Conservation (phyloP, 1,140 invertebrate genomes). For the Neuroterus valhalla region DNA sequence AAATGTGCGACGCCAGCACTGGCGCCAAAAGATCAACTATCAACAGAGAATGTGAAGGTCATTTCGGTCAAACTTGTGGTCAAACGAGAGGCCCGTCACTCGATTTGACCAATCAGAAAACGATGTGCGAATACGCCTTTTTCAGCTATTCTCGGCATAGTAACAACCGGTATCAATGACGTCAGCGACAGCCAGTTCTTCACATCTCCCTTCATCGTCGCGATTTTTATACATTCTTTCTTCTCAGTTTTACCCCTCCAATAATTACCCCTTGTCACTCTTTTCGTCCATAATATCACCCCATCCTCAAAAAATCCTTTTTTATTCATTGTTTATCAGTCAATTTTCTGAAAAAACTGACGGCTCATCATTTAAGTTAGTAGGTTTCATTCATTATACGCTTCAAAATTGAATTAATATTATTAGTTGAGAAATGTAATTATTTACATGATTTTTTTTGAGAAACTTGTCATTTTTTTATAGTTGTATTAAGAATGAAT, state of each 20-base stretch:
- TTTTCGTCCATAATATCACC: neutral
- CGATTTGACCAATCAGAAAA: slow-evolving; percentile 52
- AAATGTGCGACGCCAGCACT: neutral
- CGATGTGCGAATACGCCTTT: slow-evolving; percentile 8
- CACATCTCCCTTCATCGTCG: neutral
- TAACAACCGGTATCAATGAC: slow-evolving; percentile 10
- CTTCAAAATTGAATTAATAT: too few species aligned
- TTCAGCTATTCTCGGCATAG: slow-evolving; percentile 16
- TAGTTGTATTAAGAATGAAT: too few species aligned
- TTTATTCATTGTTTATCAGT: too few species aligned
- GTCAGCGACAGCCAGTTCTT: slow-evolving; percentile 6
- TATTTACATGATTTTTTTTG: too few species aligned
- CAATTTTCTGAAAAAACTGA: too few species aligned
- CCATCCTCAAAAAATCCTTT: too few species aligned
- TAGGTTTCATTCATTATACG: too few species aligned
- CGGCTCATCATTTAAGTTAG: too few species aligned
- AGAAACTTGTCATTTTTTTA: too few species aligned
- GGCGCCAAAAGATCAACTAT: slow-evolving; percentile 44
- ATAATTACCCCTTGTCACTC: neutral
- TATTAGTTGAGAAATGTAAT: too few species aligned
- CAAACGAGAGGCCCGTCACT: slow-evolving; percentile 60
- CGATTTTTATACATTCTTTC: neutral
- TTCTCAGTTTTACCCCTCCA: neutral
- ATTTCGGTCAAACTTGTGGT: slow-evolving; percentile 42
- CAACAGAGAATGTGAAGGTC: slow-evolving; percentile 56